phyloP scores from a whole-genome alignment of 2,797 vertebrate species.

The Rallus crepitans region DNA sequence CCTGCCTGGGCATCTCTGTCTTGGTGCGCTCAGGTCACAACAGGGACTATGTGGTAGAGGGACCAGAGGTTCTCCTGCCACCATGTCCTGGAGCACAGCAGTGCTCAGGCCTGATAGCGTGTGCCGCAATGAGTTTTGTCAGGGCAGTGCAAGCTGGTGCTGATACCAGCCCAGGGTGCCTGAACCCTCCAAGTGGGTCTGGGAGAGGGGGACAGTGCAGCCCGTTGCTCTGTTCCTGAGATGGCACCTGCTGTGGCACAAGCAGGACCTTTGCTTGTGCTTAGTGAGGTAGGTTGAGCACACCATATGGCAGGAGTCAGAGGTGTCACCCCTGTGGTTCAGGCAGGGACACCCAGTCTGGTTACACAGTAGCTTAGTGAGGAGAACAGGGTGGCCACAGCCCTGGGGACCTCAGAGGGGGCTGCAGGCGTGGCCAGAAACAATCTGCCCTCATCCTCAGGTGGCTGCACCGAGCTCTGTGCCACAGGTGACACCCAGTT shows the following conservation, averaged over 20 bases:
- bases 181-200: background rate
- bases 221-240: background rate
- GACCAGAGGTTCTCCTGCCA: background rate
- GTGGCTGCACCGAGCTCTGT: background rate
- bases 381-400: background rate
- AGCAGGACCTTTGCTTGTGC: background rate
- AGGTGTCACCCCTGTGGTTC: background rate
- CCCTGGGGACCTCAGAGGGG: background rate
- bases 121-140: background rate
- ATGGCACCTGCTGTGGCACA: rapidly evolving
- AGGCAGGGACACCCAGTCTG: background rate
- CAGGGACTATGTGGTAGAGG: background rate
- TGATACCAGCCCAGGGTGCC: background rate
- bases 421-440: background rate
- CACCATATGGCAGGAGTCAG: background rate
- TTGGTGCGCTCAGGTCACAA: background rate
- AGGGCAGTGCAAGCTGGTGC: background rate
- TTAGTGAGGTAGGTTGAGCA: background rate
- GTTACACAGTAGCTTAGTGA: background rate
- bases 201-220: background rate
- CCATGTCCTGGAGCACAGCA: rapidly evolving
- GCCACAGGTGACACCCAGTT: background rate
- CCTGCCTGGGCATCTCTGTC: background rate
- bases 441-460: background rate
- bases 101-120: background rate